Base-by-base conservation (phyloP, 2,888 invertebrate genomes). In the Crioceris asparagi region DNA sequence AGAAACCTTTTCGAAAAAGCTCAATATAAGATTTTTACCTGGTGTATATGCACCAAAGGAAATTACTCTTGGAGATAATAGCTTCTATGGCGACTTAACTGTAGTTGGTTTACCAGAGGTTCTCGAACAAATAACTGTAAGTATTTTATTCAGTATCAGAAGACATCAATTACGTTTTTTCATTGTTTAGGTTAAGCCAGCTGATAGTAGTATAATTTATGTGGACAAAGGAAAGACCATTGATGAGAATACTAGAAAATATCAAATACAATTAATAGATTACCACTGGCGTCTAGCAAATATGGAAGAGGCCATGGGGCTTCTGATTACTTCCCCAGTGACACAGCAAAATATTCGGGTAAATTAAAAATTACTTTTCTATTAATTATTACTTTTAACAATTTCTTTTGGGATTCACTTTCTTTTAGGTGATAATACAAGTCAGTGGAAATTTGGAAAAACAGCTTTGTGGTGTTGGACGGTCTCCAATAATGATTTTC, bases 81-180 rank as follows among this genome's bases (percentile, higher is more conserved):
- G 34, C 17, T 48, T 46, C 30, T 44, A 47, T 3, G 60, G 53
- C 2, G 51, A 51, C 23, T 43, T 75, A 27, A 51, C 58, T 15
- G 56, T 75, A 33, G 65, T 64, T 46, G 79, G 79, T 4, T 57
- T 75, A 35, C 67, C 69, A 30, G 62, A 66, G 51, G 71, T 77
- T 14, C 59, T 79, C 38, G 65, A 70, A 39, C 68, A 72, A 54
- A 58, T 77, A 30, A 60, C 65, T 57, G 72, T 72, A 57, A 45
- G 45, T 40, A 17, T 21, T 29, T 12, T 26, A 25, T 38, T n/a
- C n/a, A n/a, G 21, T 17, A 35, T 27, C 11, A 17, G 15, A 29
- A 21, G 10, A 21, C 2, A 29, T 29, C 3, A n/a, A n/a, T n/a
- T n/a, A n/a, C n/a, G n/a, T n/a, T n/a, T n/a, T n/a, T n/a, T n/a